These are phyloP conservation scores for Merodon equestris DNA, from an alignment of 2,888 invertebrate genomes.

Conservation along the genomic window DNA sequence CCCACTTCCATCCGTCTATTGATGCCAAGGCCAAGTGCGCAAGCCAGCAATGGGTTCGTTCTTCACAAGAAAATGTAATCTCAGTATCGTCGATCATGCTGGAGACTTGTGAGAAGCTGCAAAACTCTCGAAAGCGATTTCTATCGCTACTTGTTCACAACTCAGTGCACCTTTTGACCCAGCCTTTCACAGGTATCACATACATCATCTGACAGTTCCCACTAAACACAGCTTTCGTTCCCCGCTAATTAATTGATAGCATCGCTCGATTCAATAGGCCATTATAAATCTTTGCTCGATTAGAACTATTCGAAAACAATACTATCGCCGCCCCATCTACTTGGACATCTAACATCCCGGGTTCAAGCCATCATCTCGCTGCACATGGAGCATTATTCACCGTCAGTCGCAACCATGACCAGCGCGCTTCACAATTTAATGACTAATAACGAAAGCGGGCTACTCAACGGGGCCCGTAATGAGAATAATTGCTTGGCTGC, in stretches of 20 bases:
- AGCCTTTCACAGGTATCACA: too few species aligned
- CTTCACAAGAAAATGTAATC: too few species aligned
- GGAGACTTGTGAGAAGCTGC: too few species aligned
- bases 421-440: conserved; percentile 46
- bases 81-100: too few species aligned
- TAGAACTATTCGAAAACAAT: conserved; percentile 22
- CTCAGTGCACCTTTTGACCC: too few species aligned
- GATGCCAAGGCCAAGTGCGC: too few species aligned
- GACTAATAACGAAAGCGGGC: conserved; percentile 39
- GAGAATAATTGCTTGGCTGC: conserved; percentile 69
- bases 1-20: too few species aligned
- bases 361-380: conserved; percentile 43
- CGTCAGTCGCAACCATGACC: conserved; percentile 51
- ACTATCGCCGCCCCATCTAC: conserved; percentile 28
- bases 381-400: conserved; percentile 53
- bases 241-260: conserved; percentile 36
- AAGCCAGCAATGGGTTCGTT: too few species aligned
- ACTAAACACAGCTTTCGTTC: too few species aligned
- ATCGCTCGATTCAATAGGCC: conserved; percentile 10
- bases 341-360: conserved; percentile 42
- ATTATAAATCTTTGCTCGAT: conserved; percentile 45
- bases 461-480: conserved; percentile 58
- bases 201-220: too few species aligned
- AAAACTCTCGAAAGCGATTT: too few species aligned
- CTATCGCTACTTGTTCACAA: too few species aligned